Evolutionary conservation across 2,797 vertebrate genomes (phyloP).

Genomic region (Aulostomus chinensis): DNA sequence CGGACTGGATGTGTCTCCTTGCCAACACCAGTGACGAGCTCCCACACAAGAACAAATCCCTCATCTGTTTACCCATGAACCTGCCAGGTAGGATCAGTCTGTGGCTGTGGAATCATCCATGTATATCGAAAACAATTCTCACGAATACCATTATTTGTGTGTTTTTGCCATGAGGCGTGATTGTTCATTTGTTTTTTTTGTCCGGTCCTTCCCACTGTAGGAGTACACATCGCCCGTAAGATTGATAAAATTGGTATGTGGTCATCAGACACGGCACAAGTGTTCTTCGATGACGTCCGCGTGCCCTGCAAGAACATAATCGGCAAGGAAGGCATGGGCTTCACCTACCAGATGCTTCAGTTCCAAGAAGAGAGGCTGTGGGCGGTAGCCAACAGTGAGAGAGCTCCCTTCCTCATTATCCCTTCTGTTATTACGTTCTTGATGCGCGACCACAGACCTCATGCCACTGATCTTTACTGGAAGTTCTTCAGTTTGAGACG

Average conservation of each 20-base stretch:
- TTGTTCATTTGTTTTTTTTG: too few species aligned
- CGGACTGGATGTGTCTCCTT: conserved; percentile 88
- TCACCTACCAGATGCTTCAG: conserved; percentile 90
- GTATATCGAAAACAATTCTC: too few species aligned
- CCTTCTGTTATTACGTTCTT: too few species aligned
- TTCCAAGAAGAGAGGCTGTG: conserved; percentile 90
- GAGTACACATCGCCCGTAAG: conserved; percentile 84
- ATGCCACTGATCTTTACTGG: too few species aligned
- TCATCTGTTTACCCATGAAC: conserved; percentile 87
- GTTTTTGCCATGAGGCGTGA: too few species aligned
- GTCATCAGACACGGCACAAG: conserved; percentile 85
- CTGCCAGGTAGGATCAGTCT: conserved; percentile 74
- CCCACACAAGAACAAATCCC: conserved; percentile 85
- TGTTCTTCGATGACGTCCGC: conserved; percentile 87
- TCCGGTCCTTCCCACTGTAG: conserved; percentile 56
- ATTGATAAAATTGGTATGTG: conserved; percentile 88
- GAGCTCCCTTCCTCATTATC: background rate
- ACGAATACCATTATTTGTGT: too few species aligned
- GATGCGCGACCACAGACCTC: too few species aligned
- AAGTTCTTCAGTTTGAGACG: too few species aligned
- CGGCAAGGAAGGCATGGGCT: conserved; percentile 88
- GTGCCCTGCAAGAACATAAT: conserved; percentile 85
- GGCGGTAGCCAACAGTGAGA: conserved; percentile 83
- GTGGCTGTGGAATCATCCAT: background rate
- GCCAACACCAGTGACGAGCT: conserved; percentile 83